Evolutionary conservation across 2,888 invertebrate genomes (phyloP), one percentile per base, ranked within the genome.

Genomic region (Tinea trinotella): DNA sequence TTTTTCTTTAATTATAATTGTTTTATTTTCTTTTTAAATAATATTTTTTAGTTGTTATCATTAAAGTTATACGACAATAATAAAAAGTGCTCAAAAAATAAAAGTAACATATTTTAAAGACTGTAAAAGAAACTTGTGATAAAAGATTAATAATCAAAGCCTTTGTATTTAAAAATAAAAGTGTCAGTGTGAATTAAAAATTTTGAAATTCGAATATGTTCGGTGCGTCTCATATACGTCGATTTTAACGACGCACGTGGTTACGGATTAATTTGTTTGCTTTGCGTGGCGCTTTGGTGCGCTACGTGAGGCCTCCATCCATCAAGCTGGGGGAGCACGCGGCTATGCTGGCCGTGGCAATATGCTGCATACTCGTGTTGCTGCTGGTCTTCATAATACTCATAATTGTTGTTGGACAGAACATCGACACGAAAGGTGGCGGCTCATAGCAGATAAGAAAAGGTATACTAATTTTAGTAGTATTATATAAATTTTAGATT

Each of bases 341-440:
- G 62, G 86, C 87, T 61, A 93, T 93, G 93, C 91, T 93, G 71
- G 93, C 93, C 59, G 93, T 94, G 65, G 93, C 93, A 66, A 93
- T 94, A 64, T 93, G 93, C 83, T 93, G 93, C 78, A 93, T 94
- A 68, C 87, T 93, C 67, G 91, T 93, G 74, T 88, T 94, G 61
- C 85, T 93, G 71, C 90, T 92, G 62, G 93, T 93, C 62, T 94
- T 94, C 86, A 93, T 93, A 65, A 89, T 93, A 61, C 90, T 93
- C 68, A 93, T 93, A 76, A 93, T 93, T 64, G 92, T 93, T 60
- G 91, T 93, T 59, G 93, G 93, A 17, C 92, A 93, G 82, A 90
- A 91, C 65, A 90, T 93, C 72, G 90, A 90, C 66, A 88, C 81
- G 59, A 89, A 89, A 59, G 88, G 88, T 65, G 89, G 81, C 30